Evolutionary conservation across 1,140 invertebrate species (phyloP), one percentile per base, ranked within the genome.

Genomic region (Aphidius gifuensis): DNA sequence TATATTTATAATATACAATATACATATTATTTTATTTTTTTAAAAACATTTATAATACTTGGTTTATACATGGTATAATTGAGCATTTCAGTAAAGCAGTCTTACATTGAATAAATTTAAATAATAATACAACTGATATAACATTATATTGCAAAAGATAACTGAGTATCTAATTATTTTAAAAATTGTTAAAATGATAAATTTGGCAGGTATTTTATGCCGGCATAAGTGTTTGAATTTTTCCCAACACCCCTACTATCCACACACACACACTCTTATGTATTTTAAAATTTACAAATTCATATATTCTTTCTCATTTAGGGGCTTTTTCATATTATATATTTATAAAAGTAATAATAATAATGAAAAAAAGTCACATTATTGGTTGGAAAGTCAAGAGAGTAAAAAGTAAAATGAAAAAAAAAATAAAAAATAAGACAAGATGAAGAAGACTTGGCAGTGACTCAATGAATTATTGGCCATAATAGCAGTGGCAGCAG

Each of bases 381-480:
- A 32, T 53, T 47, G 47, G 61, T 55, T 23, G 53, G 60, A 62
- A 57, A 45, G 32, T 45, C 46, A 46, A 50, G 50, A 11, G 59
- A n/a, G 55, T 47, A 16, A 16, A 54, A 44, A n/a, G 55, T 47
- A 16, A 16, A 54, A 44, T 47, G 49, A 5, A 16, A 61, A 16
- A 16, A 16, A 16, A 56, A 49, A 43, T 9, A 21, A 44, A 40
- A 57, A 55, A 42, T 44, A 58, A 57, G 7, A 45, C 47, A 61
- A 45, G 40, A 32, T 51, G 53, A 51, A 38, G 32, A 49, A 62
- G 60, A 61, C 40, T 51, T 68, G 62, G 64, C 66, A 68, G 66
- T 68, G 64, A 66, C 66, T 68, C 66, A 66, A 68, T 68, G 66
- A 68, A 68, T 68, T 68, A 68, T 68, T 68, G 66, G 64, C 66